Base-by-base conservation (phyloP, 1,140 invertebrate genomes). In the Aphelenchoides besseyi region DNA sequence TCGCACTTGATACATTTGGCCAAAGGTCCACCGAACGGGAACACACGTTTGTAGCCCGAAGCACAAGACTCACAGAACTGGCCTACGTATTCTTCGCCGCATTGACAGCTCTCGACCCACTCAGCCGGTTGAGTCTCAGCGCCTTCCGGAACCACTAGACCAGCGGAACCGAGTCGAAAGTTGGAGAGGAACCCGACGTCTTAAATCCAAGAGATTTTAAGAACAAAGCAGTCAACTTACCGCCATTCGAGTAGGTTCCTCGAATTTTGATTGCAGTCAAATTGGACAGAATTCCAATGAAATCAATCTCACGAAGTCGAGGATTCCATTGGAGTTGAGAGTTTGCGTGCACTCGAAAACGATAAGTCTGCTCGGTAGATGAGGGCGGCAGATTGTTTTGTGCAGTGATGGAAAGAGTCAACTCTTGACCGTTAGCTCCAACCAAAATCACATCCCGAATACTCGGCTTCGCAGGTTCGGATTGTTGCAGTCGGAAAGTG, bases 51-150 rank as follows among this genome's bases (percentile, higher is more conserved):
- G 79, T 90, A 98, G 0, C 94, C 94, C 0, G 93, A 91, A 0
- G 91, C 91, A 84, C 96, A 98, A 0, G 92, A 94, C 86, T 98
- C 95, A 83, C 96, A 98, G 85, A 93, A 96, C 85, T 97, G 93
- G 0, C 95, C 89, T 52, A 88, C 85, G 78, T 96, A 97, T 0
- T 93, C 94, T 69, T 90, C 88, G 0, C 93, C 93, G 86, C 96
- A 98, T 3, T 89, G 89, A 84, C 96, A 98, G 78, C 91, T 90
- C 85, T 98, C 96, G 8, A 98, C 90, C 93, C 93, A 97, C 62
- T 89, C 89, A 0, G 93, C 94, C 1, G 18, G 3, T 28, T 90
- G n/a, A 16, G 32, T 29, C 16, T 3, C 18, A n/a, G 0, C 92
- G 90, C 61, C 35, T 54, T 74, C 71, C 23, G 75, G 3, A 63